Conservation (phyloP, 2,113 vertebrate genomes). For the Brienomyrus brachyistius region DNA sequence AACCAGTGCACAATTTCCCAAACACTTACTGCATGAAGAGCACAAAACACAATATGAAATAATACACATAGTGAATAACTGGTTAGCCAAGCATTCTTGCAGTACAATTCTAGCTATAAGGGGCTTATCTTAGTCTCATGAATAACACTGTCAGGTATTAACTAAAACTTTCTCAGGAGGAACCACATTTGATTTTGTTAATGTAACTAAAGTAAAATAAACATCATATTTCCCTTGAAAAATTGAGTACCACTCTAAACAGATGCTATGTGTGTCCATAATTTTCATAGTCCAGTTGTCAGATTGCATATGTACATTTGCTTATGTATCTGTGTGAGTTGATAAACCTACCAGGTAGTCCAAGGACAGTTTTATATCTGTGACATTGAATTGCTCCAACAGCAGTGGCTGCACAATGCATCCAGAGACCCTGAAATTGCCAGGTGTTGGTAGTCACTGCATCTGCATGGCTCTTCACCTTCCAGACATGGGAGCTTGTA, state of each 20-base stretch:
- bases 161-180: too few relatives aligned
- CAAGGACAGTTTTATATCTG: conserved; percentile 62
- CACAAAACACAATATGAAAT: neutral
- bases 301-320: neutral
- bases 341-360: conserved; percentile 59
- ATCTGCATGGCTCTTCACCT: conserved; percentile 37
- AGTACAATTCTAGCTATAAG: too few relatives aligned
- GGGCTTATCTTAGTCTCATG: too few relatives aligned
- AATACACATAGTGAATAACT: neutral
- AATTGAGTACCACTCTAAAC: neutral
- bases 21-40: neutral
- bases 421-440: conserved; percentile 75
- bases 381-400: conserved; percentile 61
- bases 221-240: neutral
- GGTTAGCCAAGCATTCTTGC: neutral
- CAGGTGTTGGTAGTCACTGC: conserved; percentile 47
- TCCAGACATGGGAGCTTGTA: conserved; percentile 66
- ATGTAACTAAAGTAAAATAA: too few relatives aligned
- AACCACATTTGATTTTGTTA: too few relatives aligned
- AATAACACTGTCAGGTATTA: too few relatives aligned
- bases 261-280: neutral
- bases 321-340: conserved; percentile 21
- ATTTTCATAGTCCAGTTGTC: neutral
- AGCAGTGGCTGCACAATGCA: conserved; percentile 58
- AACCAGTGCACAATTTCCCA: neutral